A percentile compares a stretch with the other conserved stretches of the same genome.
Conservation (phyloP, 2,888 invertebrate species). For the Acrobeloides nanus region DNA sequence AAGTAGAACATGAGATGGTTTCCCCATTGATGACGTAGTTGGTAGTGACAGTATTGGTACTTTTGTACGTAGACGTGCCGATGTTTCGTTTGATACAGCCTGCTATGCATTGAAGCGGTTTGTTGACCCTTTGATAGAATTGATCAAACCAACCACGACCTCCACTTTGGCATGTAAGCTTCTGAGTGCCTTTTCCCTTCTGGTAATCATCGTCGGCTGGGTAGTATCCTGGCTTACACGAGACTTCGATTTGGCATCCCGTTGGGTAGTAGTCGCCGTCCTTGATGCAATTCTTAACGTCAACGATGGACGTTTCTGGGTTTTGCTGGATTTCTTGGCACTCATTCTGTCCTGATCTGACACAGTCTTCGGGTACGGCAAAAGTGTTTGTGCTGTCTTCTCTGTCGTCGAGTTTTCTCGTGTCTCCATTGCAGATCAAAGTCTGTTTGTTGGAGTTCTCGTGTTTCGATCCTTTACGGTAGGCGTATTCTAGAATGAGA, state of each 20-base stretch:
- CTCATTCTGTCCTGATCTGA: neutral
- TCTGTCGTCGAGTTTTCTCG: neutral
- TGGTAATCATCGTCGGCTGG: neutral
- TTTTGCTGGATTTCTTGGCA: neutral
- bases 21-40: neutral
- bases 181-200: neutral
- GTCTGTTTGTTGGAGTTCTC: neutral
- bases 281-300: neutral
- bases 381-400: neutral
- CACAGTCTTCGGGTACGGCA: neutral
- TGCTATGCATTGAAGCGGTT: neutral
- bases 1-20: neutral
- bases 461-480: neutral
- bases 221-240: neutral
- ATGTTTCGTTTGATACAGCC: neutral
- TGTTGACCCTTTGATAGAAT: neutral
- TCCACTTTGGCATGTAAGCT: neutral
- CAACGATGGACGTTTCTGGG: neutral
- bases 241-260: neutral
- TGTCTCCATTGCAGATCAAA: neutral
- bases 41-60: neutral
- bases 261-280: neutral
- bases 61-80: neutral
- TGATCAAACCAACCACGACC: neutral
- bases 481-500: neutral